Percentiles rank a stretch among this genome's conserved stretches.
phyloP scores from a whole-genome alignment of 2,797 vertebrate species.

The Anomalospiza imberbis region DNA sequence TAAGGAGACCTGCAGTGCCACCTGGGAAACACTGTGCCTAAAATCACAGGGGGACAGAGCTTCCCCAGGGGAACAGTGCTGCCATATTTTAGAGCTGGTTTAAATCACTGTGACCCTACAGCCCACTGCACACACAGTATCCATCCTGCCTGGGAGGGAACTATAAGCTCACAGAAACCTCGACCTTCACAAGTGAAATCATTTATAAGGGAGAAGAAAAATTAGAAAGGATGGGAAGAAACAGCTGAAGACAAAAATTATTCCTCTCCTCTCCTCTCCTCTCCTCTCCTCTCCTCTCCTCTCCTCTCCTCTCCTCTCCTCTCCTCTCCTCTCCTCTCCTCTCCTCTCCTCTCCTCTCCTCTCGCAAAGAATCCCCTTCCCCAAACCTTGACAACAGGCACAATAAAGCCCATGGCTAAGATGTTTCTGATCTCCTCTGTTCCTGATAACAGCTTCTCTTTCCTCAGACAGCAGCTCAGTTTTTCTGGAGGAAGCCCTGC shows the following conservation, averaged over 20 bases:
- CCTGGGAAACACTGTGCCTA: not conserved
- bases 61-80: not conserved
- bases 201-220: not conserved
- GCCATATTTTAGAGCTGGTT: not conserved
- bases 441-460: not conserved
- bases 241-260: not conserved
- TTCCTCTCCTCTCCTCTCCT: not conserved
- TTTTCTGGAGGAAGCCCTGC: not conserved
- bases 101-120: not conserved
- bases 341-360: no score
- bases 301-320: not conserved
- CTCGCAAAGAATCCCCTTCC: not conserved
- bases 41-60: not conserved
- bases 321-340: not conserved
- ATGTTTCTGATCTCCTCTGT: not conserved
- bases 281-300: no score
- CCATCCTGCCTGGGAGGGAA: not conserved
- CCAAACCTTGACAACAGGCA: not conserved
- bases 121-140: not conserved
- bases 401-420: not conserved
- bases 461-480: not conserved
- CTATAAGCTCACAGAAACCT: not conserved
- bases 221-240: not conserved
- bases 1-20: not conserved
- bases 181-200: not conserved